Conservation (phyloP, 2,113 vertebrate genomes). For the Riparia riparia region DNA sequence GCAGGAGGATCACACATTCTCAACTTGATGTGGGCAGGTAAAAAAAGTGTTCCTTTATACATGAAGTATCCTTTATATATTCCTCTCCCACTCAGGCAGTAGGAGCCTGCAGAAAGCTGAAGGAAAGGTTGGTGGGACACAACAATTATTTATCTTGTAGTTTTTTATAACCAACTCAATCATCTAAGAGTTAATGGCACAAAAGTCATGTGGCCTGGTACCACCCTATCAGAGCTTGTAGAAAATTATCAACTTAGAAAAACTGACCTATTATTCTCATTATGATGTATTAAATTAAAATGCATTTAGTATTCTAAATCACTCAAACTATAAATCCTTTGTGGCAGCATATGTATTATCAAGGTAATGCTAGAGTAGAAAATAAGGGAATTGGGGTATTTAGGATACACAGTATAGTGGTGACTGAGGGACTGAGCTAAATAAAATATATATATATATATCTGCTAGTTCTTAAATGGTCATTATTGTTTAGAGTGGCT, state of each 20-base stretch:
- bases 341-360: not conserved
- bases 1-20: not conserved
- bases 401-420: not conserved
- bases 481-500: not conserved
- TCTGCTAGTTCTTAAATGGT: not conserved
- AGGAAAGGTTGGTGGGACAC: not conserved
- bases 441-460: not conserved
- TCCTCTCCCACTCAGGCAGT: not conserved
- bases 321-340: not conserved
- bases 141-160: not conserved
- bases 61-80: not conserved
- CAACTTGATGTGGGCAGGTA: not conserved
- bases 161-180: not conserved
- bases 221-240: not conserved
- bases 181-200: not conserved
- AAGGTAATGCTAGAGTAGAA: not conserved
- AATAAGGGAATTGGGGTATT: not conserved
- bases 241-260: not conserved
- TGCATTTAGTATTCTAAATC: not conserved
- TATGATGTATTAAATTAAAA: not conserved
- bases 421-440: not conserved
- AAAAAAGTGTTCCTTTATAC: accelerated
- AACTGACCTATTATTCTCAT: not conserved
- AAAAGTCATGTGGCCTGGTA: not conserved
- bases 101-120: not conserved